Percentiles rank a stretch among this genome's conserved stretches.
Conservation (phyloP, 2,113 vertebrate species). For the Gallinago undulata region DNA sequence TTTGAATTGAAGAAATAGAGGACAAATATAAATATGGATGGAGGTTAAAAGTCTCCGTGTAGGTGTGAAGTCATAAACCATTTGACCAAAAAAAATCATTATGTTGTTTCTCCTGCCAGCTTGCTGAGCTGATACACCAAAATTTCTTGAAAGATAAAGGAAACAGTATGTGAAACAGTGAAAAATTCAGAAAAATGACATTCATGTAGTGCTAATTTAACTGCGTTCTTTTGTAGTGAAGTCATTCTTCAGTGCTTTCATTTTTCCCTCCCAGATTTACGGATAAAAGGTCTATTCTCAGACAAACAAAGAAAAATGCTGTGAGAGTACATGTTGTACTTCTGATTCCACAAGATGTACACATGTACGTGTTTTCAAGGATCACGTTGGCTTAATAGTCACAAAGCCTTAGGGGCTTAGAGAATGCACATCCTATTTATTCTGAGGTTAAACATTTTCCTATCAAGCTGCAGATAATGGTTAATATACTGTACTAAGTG, state of each 20-base stretch:
- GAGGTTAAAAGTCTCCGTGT: conserved; percentile 74
- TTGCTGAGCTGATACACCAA: conserved; percentile 50
- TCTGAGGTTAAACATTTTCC: conserved; percentile 42
- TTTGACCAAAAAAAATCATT: conserved; percentile 68
- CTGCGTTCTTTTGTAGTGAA: conserved; percentile 32
- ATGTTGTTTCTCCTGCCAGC: conserved; percentile 70
- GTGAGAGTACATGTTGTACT: conserved; percentile 9
- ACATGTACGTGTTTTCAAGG: not conserved
- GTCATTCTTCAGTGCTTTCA: conserved; percentile 11
- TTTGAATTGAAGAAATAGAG: conserved; percentile 80
- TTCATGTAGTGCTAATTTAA: conserved; percentile 57
- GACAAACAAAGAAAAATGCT: conserved; percentile 40
- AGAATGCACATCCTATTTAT: conserved; percentile 33
- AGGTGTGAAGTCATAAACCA: conserved; percentile 74
- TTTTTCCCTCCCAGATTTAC: not conserved
- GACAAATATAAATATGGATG: conserved; percentile 76
- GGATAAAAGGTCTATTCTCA: conserved; percentile 34
- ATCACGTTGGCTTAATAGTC: conserved; percentile 11
- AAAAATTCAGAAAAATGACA: conserved; percentile 40
- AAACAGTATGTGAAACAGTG: conserved; percentile 49
- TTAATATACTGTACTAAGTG: not conserved
- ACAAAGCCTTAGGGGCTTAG: conserved; percentile 16
- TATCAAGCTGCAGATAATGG: conserved; percentile 9
- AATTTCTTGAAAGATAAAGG: conserved; percentile 39
- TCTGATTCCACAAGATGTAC: conserved; percentile 12